Evolutionary conservation across 2,888 invertebrate species (phyloP), one percentile per base, ranked within the genome.

Genomic region (Hedychridium roseum): DNA sequence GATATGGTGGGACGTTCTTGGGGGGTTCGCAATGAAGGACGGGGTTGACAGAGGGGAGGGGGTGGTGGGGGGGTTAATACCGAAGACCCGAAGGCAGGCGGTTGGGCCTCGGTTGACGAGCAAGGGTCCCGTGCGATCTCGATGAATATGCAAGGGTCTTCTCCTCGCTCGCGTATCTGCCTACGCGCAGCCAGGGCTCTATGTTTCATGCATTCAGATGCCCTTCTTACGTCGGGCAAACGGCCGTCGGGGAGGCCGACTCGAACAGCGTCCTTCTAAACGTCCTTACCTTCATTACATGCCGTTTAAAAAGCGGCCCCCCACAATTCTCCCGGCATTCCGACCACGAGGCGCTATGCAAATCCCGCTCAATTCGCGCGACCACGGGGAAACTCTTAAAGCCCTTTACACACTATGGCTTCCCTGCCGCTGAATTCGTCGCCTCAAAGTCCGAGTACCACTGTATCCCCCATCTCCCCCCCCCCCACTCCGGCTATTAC

Each of bases 181-280:
- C 45, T 57, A 50, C 42, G 43, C 49, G 38, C 35, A 45, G 40
- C 50, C 49, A 32, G 35, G 36, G 32, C 48, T 60, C 60, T 64
- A 61, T 71, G 66, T 68, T 73, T 64, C 71, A 71, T 71, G 73
- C 72, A 71, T 73, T 71, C 70, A 70, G 70, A 68, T 71, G 66
- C 39, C 68, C 73, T 73, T 61, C 66, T 73, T 71, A 73, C 56
- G 53, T 60, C 43, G 46, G 27, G 37, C 28, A 36, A 14, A 34
- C 38, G 30, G 39, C 12, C 32, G 27, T n/a, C 20, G 28, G 48
- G 30, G 30, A 31, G 35, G 39, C 18, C 1, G 47, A 47, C 43
- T 57, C 36, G 57, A 64, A 63, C 61, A 64, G 64, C 58, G 63
- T 59, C 51, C 47, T n/a, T 57, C 43, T 39, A 39, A 44, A 52